A percentile compares a stretch with the other conserved stretches of the same genome.
Conservation (phyloP, 2,113 vertebrate species). For the Eonycteris spelaea region DNA sequence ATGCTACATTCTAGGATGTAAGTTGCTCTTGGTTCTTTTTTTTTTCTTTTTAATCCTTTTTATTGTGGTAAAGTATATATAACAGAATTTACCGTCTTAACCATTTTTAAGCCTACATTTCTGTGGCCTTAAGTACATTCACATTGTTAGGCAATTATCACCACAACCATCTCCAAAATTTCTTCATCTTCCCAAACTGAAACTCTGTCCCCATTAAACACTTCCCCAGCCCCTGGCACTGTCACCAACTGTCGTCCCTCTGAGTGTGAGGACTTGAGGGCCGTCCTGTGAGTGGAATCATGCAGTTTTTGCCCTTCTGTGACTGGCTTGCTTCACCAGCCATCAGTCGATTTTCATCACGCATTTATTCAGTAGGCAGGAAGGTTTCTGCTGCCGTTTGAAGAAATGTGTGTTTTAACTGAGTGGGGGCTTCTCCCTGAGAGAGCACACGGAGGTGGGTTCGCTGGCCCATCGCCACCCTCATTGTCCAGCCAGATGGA, state of each 20-base stretch:
- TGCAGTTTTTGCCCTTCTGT: background rate
- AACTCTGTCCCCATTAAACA: background rate
- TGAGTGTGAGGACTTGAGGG: background rate
- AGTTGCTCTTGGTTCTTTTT: background rate
- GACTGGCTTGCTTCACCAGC: background rate
- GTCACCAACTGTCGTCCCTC: background rate
- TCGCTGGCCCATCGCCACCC: accelerated
- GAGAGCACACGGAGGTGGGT: background rate
- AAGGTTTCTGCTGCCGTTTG: background rate
- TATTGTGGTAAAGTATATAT: background rate
- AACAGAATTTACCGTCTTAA: background rate
- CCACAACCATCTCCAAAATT: background rate
- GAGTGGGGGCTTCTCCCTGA: background rate
- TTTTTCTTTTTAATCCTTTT: background rate
- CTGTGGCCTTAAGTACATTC: background rate
- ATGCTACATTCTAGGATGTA: background rate
- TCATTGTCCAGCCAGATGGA: background rate
- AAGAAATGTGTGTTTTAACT: background rate
- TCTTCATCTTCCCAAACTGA: background rate
- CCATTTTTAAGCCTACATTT: background rate
- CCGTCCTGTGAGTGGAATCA: background rate
- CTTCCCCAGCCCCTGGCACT: background rate
- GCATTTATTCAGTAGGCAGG: background rate
- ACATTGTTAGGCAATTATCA: background rate
- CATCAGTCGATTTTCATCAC: background rate